Evolutionary conservation across 2,888 invertebrate species (phyloP).

Genomic region (Pristionchus entomophagus): DNA sequence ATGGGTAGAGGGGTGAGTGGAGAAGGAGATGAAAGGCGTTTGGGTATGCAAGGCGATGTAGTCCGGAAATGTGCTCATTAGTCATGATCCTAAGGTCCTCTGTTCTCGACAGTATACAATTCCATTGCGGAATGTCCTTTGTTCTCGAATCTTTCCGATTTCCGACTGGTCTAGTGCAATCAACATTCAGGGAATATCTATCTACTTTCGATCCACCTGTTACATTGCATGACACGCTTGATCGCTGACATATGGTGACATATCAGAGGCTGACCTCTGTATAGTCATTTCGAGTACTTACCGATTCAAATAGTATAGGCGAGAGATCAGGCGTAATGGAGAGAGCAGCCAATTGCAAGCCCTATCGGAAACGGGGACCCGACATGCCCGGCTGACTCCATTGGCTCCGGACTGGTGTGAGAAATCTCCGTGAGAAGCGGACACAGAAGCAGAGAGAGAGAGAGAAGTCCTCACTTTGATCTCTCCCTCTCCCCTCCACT

Average conservation of each 20-base stretch:
- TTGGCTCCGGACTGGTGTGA: background rate
- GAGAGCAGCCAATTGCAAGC: background rate
- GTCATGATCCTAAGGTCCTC: no score
- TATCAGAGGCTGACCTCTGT: background rate
- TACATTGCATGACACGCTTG: background rate
- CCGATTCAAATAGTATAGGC: background rate
- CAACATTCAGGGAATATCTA: background rate
- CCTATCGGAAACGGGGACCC: background rate
- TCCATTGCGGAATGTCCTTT: no score
- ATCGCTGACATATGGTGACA: constrained; percentile 5
- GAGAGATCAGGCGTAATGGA: background rate
- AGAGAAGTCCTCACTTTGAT: constrained; percentile 27
- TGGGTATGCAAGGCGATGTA: no score
- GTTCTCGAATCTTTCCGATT: no score
- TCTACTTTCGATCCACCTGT: background rate
- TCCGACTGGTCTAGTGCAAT: no score
- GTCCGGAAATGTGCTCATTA: no score
- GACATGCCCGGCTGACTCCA: constrained; percentile 27
- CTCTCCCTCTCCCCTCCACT: background rate
- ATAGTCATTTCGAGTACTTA: background rate
- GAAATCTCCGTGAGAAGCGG: constrained; percentile 35
- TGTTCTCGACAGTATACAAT: no score
- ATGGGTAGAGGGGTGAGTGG: no score
- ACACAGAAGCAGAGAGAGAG: no score
- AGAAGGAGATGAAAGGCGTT: no score